A percentile compares a stretch with the other conserved stretches of the same genome.
Evolutionary conservation across 1,140 invertebrate species (phyloP).

Genomic region (Drosophila hydei): DNA sequence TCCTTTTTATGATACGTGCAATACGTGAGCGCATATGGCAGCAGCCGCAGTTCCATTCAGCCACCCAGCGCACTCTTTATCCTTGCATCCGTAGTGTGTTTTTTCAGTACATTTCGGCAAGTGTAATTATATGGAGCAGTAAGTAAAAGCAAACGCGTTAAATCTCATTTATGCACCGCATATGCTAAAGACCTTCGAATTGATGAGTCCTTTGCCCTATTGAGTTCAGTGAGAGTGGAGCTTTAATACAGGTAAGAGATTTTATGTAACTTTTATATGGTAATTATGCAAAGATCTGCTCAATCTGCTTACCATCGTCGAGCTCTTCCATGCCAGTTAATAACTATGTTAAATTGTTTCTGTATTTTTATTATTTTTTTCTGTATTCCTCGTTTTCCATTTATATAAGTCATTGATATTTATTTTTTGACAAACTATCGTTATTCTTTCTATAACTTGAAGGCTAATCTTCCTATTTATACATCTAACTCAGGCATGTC

Average conservation of each 20-base stretch:
- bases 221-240: conserved; percentile 8
- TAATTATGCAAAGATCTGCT: background rate
- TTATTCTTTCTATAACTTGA: too few species aligned
- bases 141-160: conserved; percentile 47
- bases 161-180: conserved; percentile 67
- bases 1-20: conserved; percentile 84
- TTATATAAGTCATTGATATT: too few species aligned
- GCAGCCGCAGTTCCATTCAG: conserved; percentile 4
- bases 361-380: too few species aligned
- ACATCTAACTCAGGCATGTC: too few species aligned
- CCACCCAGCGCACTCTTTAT: background rate
- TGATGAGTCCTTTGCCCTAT: conserved; percentile 25
- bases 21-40: conserved; percentile 81
- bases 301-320: too few species aligned
- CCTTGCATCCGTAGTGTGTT: conserved; percentile 6
- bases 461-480: too few species aligned
- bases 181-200: conserved; percentile 30
- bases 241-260: background rate
- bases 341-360: too few species aligned
- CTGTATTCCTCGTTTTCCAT: too few species aligned
- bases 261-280: background rate
- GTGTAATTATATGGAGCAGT: conserved; percentile 71
- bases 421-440: too few species aligned
- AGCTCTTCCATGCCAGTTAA: too few species aligned
- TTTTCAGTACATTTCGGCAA: conserved; percentile 68